Percentiles rank a stretch among this genome's conserved stretches.
These are phyloP conservation scores for Cantharis nigra DNA, from an alignment of 2,888 invertebrate genomes.

Conservation along the genomic window DNA sequence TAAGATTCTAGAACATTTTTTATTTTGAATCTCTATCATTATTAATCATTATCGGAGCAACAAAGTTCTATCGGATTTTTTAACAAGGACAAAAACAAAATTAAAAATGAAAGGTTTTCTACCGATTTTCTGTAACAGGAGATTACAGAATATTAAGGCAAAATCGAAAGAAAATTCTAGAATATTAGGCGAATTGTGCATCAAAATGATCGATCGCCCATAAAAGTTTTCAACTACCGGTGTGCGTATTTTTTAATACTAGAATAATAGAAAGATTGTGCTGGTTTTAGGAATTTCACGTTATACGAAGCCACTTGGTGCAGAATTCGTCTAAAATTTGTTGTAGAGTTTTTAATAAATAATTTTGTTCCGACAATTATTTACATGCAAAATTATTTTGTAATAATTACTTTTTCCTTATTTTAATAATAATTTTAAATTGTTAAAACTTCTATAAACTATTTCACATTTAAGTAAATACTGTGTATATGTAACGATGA, in stretches of 20 bases:
- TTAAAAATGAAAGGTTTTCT: background rate
- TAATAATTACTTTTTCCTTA: background rate
- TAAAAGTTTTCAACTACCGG: background rate
- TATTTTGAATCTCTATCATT: background rate
- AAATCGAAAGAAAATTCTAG: background rate
- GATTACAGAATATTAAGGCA: background rate
- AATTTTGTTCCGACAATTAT: background rate
- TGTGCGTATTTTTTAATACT: background rate
- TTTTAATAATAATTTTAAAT: background rate
- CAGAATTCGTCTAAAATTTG: background rate
- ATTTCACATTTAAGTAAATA: constrained; percentile 29
- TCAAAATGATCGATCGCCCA: background rate
- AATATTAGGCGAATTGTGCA: background rate
- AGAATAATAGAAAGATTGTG: background rate
- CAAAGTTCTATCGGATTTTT: background rate
- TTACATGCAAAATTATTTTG: background rate
- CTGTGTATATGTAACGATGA: constrained; percentile 28
- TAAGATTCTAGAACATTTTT: background rate
- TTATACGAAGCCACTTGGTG: background rate
- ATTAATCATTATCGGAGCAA: too few relatives aligned
- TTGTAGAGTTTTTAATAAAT: background rate
- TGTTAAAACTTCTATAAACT: constrained; percentile 14
- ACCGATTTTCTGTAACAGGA: background rate
- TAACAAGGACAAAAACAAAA: background rate
- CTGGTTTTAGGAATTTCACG: background rate